Evolutionary conservation across 1,140 invertebrate genomes (phyloP), one percentile per base, ranked within the genome.

Genomic region (Drosophila neocordata): DNA sequence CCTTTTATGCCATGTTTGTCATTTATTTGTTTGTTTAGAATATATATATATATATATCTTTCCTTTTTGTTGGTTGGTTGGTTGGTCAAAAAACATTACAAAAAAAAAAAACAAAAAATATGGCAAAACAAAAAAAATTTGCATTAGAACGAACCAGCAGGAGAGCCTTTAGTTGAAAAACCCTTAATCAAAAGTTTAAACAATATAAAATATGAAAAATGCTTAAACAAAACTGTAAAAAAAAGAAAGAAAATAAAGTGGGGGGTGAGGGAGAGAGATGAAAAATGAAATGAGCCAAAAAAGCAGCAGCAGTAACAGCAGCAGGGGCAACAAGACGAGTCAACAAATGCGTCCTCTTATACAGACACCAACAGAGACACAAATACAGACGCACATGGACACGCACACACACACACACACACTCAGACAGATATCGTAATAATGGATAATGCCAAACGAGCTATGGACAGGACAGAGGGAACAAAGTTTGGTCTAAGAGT

Each of bases 181-280:
- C 77, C 80, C 80, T 80, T 84, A 84, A 84, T 84, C 80, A 84
- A 85, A 84, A 84, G 81, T 85, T 83, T 80, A 85, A 84, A 80
- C 73, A 84, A 84, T 77, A 80, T 85, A 69, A 85, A 85, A 80
- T 85, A 85, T 85, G 69, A 73, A 84, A 73, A 73, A 66, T 61
- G 59, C 52, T 74, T 48, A 48, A 73, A 37, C 65, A 52, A 67
- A 59, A 56, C 31, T 31, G 22, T 13, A 56, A 56, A 77, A 79
- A 78, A 69, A 59, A 76, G 62, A 70, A 77, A 64, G 58, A 68
- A 69, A 34, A 37, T 22, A 1, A 18, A 13, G 13, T 7, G 8
- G 41, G 9, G 13, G 5, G 6, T 1, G 18, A 48, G 15, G 20
- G 41, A 20, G 15, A 48, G 37, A 38, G 37, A 13, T 31, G 37